phyloP scores from a whole-genome alignment of 2,113 vertebrate genomes.

The Brachionichthys hirsutus region DNA sequence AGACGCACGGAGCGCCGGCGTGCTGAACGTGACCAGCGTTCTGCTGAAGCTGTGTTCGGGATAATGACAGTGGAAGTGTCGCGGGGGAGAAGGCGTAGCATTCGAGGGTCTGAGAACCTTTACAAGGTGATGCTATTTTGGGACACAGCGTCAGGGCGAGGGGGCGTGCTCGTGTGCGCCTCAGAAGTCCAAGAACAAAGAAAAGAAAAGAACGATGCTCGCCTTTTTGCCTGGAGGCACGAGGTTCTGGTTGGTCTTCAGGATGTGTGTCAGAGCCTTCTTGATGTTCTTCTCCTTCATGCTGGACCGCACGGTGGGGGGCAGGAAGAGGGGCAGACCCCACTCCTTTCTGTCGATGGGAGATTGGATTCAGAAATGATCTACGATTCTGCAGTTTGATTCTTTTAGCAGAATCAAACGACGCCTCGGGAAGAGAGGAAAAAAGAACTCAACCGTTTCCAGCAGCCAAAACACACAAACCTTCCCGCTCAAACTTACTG shows the following conservation, averaged over 20 bases:
- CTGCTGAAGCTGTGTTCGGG: constrained; percentile 13
- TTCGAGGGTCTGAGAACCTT: constrained; percentile 56
- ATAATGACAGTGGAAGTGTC: too few relatives aligned
- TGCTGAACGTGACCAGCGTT: constrained; percentile 1
- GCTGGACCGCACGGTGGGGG: constrained; percentile 92
- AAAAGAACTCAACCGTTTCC: background rate
- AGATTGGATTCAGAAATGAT: constrained; percentile 30
- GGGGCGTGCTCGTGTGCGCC: constrained; percentile 17
- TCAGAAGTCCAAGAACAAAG: constrained; percentile 52
- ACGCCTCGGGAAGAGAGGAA: too few relatives aligned
- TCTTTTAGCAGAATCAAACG: too few relatives aligned
- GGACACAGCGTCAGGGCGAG: constrained; percentile 39
- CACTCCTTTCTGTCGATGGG: constrained; percentile 89
- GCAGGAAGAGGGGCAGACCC: constrained; percentile 94
- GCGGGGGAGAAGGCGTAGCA: too few relatives aligned
- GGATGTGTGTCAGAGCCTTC: constrained; percentile 97
- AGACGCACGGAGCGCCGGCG: background rate
- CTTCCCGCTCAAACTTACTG: constrained; percentile 82
- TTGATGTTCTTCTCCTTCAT: constrained; percentile 99
- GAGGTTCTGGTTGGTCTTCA: constrained; percentile 98
- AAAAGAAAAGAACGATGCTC: constrained; percentile 50
- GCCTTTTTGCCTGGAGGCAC: constrained; percentile 98
- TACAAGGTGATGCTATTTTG: constrained; percentile 58
- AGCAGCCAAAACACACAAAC: background rate
- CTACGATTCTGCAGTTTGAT: too few relatives aligned